Percentiles rank a stretch among this genome's conserved stretches.
Evolutionary conservation across 2,113 vertebrate genomes (phyloP).

Genomic region (Chaenogobius annularis): DNA sequence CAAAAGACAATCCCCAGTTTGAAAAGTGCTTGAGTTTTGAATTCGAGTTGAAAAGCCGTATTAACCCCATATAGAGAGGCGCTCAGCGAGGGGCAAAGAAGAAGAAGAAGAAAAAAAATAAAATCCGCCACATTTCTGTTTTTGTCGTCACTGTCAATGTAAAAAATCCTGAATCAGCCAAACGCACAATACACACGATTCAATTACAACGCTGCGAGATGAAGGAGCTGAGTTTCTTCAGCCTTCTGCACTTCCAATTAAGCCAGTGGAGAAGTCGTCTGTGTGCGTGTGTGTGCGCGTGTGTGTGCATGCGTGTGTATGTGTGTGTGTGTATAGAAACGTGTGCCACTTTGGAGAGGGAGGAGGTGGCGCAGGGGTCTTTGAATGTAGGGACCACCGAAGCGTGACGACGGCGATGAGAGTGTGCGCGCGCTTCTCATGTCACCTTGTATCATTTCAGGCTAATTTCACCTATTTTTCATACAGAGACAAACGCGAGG

Average conservation of each 20-base stretch:
- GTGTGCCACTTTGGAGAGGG: conserved; percentile 41
- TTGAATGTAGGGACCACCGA: conserved; percentile 64
- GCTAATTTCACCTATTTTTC: conserved; percentile 74
- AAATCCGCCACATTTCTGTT: conserved; percentile 68
- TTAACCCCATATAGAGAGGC: conserved; percentile 51
- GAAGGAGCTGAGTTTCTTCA: conserved; percentile 73
- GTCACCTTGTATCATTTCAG: conserved; percentile 79
- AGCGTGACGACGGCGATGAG: conserved; percentile 46
- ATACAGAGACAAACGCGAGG: conserved; percentile 42
- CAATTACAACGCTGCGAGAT: conserved; percentile 77
- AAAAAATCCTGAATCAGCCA: conserved; percentile 72
- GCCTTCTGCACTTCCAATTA: conserved; percentile 79
- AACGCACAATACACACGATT: conserved; percentile 58
- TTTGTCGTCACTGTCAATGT: conserved; percentile 65
- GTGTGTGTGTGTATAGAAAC: conserved; percentile 27
- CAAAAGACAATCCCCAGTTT: conserved; percentile 26
- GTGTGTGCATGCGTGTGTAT: conserved; percentile 32
- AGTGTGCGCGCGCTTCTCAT: conserved; percentile 60
- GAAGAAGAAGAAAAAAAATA: conserved; percentile 17
- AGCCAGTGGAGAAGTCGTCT: conserved; percentile 37
- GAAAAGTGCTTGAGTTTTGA: conserved; percentile 55
- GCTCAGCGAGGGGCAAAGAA: conserved; percentile 14
- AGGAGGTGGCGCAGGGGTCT: conserved; percentile 58
- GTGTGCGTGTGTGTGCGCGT: conserved; percentile 44
- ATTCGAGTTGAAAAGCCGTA: conserved; percentile 55